These are phyloP conservation scores for Callorhinus ursinus DNA, from an alignment of 2,113 vertebrate genomes.

Conservation along the genomic window DNA sequence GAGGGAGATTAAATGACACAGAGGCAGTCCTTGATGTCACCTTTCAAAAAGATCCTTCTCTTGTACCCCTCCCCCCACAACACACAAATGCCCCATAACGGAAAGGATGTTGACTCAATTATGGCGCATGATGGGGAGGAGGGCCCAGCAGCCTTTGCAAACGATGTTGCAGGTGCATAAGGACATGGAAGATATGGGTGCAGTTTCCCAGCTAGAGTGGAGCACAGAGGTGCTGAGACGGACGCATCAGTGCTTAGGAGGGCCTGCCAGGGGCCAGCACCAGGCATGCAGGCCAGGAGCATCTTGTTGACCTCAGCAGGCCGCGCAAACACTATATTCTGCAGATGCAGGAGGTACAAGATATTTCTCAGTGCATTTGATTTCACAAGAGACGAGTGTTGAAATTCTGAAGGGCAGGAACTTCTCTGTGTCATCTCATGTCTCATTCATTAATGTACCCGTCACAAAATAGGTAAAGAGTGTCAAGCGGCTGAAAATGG, in stretches of 20 bases:
- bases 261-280: not conserved
- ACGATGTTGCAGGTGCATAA: rapidly evolving
- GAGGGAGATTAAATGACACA: not conserved
- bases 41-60: not conserved
- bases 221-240: no score
- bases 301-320: not conserved
- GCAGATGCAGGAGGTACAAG: not conserved
- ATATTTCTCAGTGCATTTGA: not conserved
- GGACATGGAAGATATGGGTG: rapidly evolving
- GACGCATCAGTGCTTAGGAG: not conserved
- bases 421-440: not conserved
- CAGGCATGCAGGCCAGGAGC: not conserved
- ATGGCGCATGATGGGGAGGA: not conserved
- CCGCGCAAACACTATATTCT: not conserved
- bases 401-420: not conserved
- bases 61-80: not conserved
- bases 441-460: not conserved
- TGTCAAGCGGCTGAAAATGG: not conserved
- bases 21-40: not conserved
- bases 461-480: not conserved
- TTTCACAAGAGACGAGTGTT: not conserved
- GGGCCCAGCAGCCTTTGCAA: not conserved
- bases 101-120: not conserved
- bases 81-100: not conserved
- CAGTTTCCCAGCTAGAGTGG: not conserved